Conservation (phyloP, 2,888 invertebrate genomes). For the Ptychoptera albimana region DNA sequence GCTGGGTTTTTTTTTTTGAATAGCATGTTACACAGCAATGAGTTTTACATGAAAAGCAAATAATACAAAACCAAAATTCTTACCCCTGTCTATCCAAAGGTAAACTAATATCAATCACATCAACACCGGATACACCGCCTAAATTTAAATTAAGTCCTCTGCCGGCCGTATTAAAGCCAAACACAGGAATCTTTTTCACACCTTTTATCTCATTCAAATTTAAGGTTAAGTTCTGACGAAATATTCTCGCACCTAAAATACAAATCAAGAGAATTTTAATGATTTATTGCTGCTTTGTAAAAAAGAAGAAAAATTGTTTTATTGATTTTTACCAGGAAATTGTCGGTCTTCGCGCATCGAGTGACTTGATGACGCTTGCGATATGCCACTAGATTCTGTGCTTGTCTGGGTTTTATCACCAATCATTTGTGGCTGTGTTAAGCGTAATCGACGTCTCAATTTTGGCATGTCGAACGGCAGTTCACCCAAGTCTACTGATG, state of each 20-base stretch:
- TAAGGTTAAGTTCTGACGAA: conserved; percentile 56
- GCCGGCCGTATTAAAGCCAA: conserved; percentile 31
- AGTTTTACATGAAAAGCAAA: no score
- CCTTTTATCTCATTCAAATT: conserved; percentile 45
- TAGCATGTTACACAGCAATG: no score
- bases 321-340: background rate
- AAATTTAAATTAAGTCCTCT: conserved; percentile 56
- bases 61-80: conserved; percentile 17
- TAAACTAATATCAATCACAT: conserved; percentile 62
- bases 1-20: no score
- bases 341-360: conserved; percentile 54
- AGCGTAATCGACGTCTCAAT: conserved; percentile 56
- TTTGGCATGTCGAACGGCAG: conserved; percentile 89
- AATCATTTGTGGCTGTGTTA: conserved; percentile 27
- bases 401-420: conserved; percentile 29
- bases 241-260: conserved; percentile 35
- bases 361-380: conserved; percentile 68
- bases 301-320: background rate
- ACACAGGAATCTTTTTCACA: conserved; percentile 25
- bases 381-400: conserved; percentile 54
- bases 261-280: background rate
- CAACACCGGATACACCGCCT: conserved; percentile 40
- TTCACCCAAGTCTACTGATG: conserved; percentile 62
- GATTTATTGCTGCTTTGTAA: no score
- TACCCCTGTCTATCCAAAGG: conserved; percentile 82